Percentiles rank a stretch among this genome's conserved stretches.
These are phyloP conservation scores for Pleuronectes platessa DNA, from an alignment of 2,113 vertebrate species.

Conservation along the genomic window DNA sequence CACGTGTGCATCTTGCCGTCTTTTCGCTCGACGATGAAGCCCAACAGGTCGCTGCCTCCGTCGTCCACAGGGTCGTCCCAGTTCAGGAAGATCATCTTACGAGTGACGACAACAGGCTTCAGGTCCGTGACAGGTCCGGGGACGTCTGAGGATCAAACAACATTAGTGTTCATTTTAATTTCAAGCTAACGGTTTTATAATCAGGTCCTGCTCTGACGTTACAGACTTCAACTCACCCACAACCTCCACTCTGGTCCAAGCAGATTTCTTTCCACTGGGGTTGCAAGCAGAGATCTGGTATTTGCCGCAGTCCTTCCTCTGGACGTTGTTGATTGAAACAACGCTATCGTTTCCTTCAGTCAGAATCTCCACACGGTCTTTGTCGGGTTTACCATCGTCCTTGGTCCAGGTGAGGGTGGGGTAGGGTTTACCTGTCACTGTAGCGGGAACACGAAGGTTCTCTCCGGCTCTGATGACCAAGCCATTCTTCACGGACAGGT, in stretches of 20 bases:
- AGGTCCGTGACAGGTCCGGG: conserved; percentile 95
- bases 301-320: conserved; percentile 93
- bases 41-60: conserved; percentile 94
- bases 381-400: conserved; percentile 89
- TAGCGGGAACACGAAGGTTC: conserved; percentile 88
- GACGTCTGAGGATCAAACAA: conserved; percentile 86
- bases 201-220: background rate
- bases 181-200: background rate
- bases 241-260: conserved; percentile 90
- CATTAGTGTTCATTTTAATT: background rate
- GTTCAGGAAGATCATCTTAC: conserved; percentile 97
- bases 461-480: conserved; percentile 92
- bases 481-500: conserved; percentile 88
- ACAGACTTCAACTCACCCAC: conserved; percentile 85
- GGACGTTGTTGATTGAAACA: conserved; percentile 83
- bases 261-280: conserved; percentile 90
- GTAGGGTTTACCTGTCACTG: conserved; percentile 91
- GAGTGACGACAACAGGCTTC: conserved; percentile 96
- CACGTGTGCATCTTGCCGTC: conserved; percentile 94
- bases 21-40: conserved; percentile 92
- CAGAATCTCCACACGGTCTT: conserved; percentile 87
- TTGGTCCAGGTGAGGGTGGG: conserved; percentile 89
- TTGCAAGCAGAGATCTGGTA: conserved; percentile 93
- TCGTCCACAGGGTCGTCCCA: conserved; percentile 97
- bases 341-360: conserved; percentile 90